Base-by-base conservation (phyloP, 2,888 invertebrate species). In the Camponotus fellah region DNA sequence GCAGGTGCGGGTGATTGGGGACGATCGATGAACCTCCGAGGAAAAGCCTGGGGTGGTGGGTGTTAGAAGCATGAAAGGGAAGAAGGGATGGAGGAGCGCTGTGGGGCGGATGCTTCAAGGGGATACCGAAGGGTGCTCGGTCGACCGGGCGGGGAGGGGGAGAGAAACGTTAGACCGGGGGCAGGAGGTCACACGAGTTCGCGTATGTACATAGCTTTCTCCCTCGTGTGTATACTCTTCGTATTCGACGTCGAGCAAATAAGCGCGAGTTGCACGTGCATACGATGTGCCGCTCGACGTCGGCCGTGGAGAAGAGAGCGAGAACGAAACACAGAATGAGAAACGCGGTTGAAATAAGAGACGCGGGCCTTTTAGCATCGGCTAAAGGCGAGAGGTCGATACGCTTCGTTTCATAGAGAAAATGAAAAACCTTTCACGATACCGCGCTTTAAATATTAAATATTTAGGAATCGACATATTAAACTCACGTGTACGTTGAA, bases 1-100 rank as follows among this genome's bases (percentile, higher is more conserved):
- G 92, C 88, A 91, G 91, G 90, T 92, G 93, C 91, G 92, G 92
- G 92, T 92, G 93, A 94, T 94, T 93, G 93, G 94, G 94, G 93
- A 91, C 94, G 94, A 94, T 94, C 94, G 94, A 94, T 94, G 94
- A 93, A 93, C 92, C 94, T 92, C 92, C 92, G 92, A 92, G 93
- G 92, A 92, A 92, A 92, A 87, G 87, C 90, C 68, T 81, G 88
- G 90, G 83, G 82, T 83, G 85, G 85, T 82, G 89, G 80, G 83
- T 86, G 86, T 62, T 75, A 62, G 82, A 82, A 83, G 84, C 53
- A 72, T 66, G 77, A 60, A 72, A 71, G 64, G 77, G 80, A 81
- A 85, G 86, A 60, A 65, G 58, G 49, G 84, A 58, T 58, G n/a
- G 83, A 58, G 82, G 56, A 69, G 62, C 37, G 83, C 79, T 43